These are phyloP conservation scores for Zalophus californianus DNA, from an alignment of 2,797 vertebrate genomes.

Conservation along the genomic window DNA sequence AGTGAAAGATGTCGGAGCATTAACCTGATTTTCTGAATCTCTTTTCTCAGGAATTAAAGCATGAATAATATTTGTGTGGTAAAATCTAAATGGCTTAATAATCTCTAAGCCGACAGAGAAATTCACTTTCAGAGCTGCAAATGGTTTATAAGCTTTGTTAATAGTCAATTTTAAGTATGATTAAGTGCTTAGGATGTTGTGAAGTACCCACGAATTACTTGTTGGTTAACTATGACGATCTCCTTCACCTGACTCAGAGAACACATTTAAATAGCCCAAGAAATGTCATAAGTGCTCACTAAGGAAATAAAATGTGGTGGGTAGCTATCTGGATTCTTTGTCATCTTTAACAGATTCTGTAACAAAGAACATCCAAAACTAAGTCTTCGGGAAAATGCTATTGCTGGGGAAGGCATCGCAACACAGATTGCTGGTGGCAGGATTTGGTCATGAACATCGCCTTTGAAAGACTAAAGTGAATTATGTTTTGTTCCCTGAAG, in stretches of 20 bases:
- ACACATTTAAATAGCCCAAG: conserved; percentile 38
- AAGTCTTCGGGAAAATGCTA: background rate
- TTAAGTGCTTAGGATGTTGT: conserved; percentile 73
- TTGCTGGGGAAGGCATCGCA: background rate
- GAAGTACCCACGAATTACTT: conserved; percentile 68
- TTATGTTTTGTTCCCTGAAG: conserved; percentile 67
- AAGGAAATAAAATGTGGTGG: background rate
- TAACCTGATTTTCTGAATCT: conserved; percentile 87
- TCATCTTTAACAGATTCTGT: background rate
- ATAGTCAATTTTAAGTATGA: conserved; percentile 69
- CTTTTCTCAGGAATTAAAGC: conserved; percentile 85
- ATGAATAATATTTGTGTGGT: conserved; percentile 83
- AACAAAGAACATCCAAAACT: conserved; percentile 65
- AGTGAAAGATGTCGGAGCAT: conserved; percentile 70
- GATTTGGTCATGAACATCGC: conserved; percentile 55
- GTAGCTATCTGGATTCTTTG: background rate
- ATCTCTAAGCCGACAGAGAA: conserved; percentile 70
- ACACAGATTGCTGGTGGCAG: conserved; percentile 52
- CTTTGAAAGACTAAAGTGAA: conserved; percentile 58
- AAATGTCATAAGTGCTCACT: conserved; percentile 54
- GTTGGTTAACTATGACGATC: conserved; percentile 54
- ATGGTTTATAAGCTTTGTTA: conserved; percentile 73
- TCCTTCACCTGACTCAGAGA: conserved; percentile 69
- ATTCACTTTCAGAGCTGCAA: conserved; percentile 68
- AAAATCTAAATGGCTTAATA: conserved; percentile 72